Evolutionary conservation across 2,888 invertebrate genomes (phyloP), one percentile per base, ranked within the genome.

Genomic region (Orthonychiurus folsomi): DNA sequence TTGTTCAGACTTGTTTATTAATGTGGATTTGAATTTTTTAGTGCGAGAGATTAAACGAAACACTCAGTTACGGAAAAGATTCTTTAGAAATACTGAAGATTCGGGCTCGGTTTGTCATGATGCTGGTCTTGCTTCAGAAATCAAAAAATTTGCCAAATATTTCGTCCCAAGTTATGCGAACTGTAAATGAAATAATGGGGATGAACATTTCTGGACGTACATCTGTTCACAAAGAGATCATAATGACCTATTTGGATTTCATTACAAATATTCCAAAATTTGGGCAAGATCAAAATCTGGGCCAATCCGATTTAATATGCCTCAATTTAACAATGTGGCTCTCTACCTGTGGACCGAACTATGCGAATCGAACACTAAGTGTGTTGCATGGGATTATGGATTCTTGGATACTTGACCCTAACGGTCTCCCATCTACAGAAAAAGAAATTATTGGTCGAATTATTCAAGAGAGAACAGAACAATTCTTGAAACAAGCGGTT

Each of bases 271-370:
- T 68, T 23, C 64, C 68, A 12, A 64, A 61, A 18, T 50, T 1
- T 23, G 23, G 47, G 48, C 21, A 25, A n/a, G 25, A 37, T 28
- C 18, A 3, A 23, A 53, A 60, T 47, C 57, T 72, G 18, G 67
- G 65, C 23, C 65, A 71, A 60, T 50, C 63, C 1, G n/a, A 21
- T 3, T 53, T 72, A 12, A 64, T 71, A 3, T 64, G 64, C 53
- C n/a, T 63, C 2, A 66, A 70, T 61, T 50, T 70, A 0, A 58
- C 65, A 9, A 65, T 68, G 60, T 72, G 72, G 72, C 53, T 70
- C 18, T 21, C 63, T 9, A 55, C 53, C 1, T 65, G 66, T 24
- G 63, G 64, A 2, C 37, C 63, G 1, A 69, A 69, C 63, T 69
- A 69, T 50, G 53, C 63, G 2, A 60, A 60, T n/a, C 55, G 72